Evolutionary conservation across 2,113 vertebrate genomes (phyloP).

Genomic region (Dicaeum eximium): DNA sequence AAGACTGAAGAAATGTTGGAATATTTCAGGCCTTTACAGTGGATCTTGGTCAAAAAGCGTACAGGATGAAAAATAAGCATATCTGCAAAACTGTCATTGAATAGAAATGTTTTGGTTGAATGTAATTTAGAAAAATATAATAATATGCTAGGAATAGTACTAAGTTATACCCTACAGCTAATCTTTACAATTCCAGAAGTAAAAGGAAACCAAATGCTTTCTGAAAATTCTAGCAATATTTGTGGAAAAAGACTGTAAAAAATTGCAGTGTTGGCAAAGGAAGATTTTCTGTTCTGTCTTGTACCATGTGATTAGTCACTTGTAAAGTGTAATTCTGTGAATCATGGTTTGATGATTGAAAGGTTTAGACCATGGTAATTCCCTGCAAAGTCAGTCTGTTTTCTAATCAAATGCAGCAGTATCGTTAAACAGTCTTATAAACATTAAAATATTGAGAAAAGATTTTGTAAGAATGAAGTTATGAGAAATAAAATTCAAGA

Average conservation of each 20-base stretch:
- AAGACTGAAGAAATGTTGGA: neutral
- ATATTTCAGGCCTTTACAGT: neutral
- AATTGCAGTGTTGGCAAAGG: neutral
- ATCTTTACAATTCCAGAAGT: neutral
- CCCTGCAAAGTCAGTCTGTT: neutral
- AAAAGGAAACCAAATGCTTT: neutral
- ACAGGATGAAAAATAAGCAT: neutral
- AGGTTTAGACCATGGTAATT: neutral
- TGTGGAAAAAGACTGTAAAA: neutral
- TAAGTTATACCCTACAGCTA: neutral
- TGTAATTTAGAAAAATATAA: neutral
- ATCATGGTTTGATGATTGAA: neutral
- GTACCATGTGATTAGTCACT: neutral
- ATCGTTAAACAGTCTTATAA: neutral
- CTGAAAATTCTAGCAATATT: neutral
- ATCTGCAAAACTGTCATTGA: neutral
- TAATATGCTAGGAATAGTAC: neutral
- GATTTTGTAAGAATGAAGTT: constrained; percentile 16
- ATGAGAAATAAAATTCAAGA: neutral
- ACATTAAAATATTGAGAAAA: neutral
- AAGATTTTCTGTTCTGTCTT: neutral
- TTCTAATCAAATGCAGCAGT: neutral
- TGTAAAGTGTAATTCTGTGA: neutral
- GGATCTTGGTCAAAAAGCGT: neutral
- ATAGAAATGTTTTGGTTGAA: neutral